Percentiles rank a stretch among this genome's conserved stretches.
Conservation (phyloP, 2,888 invertebrate genomes). For the Cremastinae sp. region DNA sequence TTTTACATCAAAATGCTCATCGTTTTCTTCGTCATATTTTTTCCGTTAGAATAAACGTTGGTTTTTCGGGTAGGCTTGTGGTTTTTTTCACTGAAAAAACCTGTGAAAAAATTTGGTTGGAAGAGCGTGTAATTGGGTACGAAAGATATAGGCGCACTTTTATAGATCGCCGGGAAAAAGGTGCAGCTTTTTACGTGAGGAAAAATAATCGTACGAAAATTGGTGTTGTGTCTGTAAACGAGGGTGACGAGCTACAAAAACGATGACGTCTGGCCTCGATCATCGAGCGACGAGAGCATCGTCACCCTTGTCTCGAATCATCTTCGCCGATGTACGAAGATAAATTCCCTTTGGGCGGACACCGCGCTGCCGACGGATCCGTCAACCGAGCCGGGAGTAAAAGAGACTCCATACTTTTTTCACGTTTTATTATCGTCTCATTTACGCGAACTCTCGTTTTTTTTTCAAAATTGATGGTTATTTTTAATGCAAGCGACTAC, state of each 20-base stretch:
- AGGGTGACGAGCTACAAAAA: slow-evolving; percentile 18
- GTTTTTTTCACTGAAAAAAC: no score
- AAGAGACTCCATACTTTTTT: background rate
- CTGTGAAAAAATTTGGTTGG: no score
- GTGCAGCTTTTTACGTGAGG: no score
- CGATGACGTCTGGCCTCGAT: slow-evolving; percentile 56
- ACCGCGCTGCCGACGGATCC: slow-evolving; percentile 55
- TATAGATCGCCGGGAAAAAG: no score
- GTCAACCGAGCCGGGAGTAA: slow-evolving; percentile 37
- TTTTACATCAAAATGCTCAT: no score
- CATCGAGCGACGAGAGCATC: slow-evolving; percentile 56
- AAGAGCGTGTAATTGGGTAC: no score
- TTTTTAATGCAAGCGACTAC: slow-evolving; percentile 35
- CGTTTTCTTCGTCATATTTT: no score
- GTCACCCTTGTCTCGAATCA: slow-evolving; percentile 44
- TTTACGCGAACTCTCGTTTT: slow-evolving; percentile 19
- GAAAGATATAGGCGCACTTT: no score
- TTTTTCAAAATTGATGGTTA: slow-evolving; percentile 27
- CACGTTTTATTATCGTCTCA: no score
- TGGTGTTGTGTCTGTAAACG: slow-evolving; percentile 3
- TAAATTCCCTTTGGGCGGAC: slow-evolving; percentile 70
- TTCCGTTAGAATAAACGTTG: no score
- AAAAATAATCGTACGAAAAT: slow-evolving; percentile 41
- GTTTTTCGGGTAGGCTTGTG: no score
- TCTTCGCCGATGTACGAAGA: slow-evolving; percentile 70